A percentile compares a stretch with the other conserved stretches of the same genome.
Evolutionary conservation across 1,140 invertebrate species (phyloP).

Genomic region (Drosophila equinoxialis): DNA sequence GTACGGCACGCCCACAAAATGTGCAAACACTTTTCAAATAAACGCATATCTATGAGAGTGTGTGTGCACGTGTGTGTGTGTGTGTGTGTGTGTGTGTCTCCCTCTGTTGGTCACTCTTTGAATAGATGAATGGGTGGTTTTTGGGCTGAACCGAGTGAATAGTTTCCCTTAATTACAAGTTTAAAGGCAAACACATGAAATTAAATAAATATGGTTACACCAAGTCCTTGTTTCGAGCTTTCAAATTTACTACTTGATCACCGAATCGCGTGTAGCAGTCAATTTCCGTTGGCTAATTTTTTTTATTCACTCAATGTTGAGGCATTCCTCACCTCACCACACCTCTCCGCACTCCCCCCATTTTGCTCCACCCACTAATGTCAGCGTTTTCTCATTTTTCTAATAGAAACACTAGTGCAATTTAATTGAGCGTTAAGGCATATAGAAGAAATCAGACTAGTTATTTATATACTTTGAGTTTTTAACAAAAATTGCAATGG

Average conservation of each 20-base stretch:
- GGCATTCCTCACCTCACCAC: neutral
- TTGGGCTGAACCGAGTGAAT: constrained; percentile 9
- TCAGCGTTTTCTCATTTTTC: constrained; percentile 1
- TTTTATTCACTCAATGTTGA: constrained; percentile 34
- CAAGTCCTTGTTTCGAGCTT: constrained; percentile 33
- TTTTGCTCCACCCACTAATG: neutral
- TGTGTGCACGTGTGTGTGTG: neutral
- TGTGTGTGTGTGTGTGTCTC: neutral
- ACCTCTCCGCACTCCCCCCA: neutral
- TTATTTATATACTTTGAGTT: constrained; percentile 49
- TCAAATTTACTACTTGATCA: constrained; percentile 42
- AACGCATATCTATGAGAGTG: neutral
- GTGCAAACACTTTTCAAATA: constrained; percentile 55
- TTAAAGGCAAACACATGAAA: constrained; percentile 46
- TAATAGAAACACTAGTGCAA: constrained; percentile 63
- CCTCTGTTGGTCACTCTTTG: constrained; percentile 22
- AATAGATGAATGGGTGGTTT: constrained; percentile 4
- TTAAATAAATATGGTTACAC: constrained; percentile 48
- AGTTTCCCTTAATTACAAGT: constrained; percentile 59
- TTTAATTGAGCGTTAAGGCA: constrained; percentile 74
- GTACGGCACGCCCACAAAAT: constrained; percentile 63
- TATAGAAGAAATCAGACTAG: constrained; percentile 51
- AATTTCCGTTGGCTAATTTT: constrained; percentile 54
- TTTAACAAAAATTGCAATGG: constrained; percentile 26
- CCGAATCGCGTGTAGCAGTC: constrained; percentile 62